Evolutionary conservation across 2,888 invertebrate species (phyloP), one percentile per base, ranked within the genome.

Genomic region (Mythimna albipuncta): DNA sequence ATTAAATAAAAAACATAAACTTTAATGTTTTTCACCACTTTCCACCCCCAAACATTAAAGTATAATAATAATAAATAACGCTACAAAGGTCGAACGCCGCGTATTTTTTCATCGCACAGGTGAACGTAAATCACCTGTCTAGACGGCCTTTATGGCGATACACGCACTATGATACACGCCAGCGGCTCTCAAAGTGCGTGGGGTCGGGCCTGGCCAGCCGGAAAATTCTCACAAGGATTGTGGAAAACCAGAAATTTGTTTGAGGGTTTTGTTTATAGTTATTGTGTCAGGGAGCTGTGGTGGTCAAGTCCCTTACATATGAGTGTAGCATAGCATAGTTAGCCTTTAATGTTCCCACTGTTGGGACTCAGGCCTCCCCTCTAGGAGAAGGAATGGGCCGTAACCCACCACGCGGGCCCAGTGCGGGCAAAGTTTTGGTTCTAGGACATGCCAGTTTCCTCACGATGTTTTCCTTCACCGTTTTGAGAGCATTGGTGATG

Each of bases 71-170:
- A 84, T 82, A 75, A 82, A 78, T 73, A 72, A 64, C 70, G 52
- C 13, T 11, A 57, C 57, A 71, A 76, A 72, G 68, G 74, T 72
- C 55, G 59, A 65, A 62, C 57, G 64, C 70, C 62, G 62, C 55
- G 79, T 81, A 83, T 85, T 83, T 83, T 87, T 87, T 83, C 75
- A 3, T 83, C 76, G 71, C 85, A 75, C 94, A 95, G 94, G 95
- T 95, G 92, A 85, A 88, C 92, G 90, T 95, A 95, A 94, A 94
- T 95, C 93, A 94, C 90, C 88, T 79, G 95, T 94, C 95, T 94
- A 95, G 95, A 95, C 95, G 88, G 90, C 87, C 90, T 94, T 94
- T 94, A 95, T 92, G 83, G 91, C 90, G 92, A 92, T 91, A 90
- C 89, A 94, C 94, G 94, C 94, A 94, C 93, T 86, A 88, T 91